Evolutionary conservation across 2,113 vertebrate species (phyloP), one percentile per base, ranked within the genome.

Genomic region (Hiodon alosoides): DNA sequence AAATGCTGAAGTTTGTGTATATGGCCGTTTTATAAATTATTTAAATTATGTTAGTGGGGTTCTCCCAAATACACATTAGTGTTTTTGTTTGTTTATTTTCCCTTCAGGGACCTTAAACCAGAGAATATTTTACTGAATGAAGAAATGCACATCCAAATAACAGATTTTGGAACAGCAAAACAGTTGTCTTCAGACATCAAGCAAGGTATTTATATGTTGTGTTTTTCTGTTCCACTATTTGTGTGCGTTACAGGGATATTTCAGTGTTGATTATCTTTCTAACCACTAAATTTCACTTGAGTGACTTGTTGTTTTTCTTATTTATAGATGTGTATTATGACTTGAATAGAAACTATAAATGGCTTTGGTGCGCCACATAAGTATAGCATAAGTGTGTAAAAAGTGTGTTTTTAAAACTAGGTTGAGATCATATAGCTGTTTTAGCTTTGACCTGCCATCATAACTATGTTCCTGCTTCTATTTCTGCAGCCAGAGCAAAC

Each of bases 131-230:
- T 99, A 83, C 89, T 99, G 87, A 98, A 93, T 77, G 97, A 97
- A 90, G 96, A 99, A 48, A 99, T 99, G 97, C 97, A 99, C 87
- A 95, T 99, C 88, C 97, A 98, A 85, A 98, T 99, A 86, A 99
- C 96, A 85, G 97, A 99, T 87, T 99, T 99, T 57, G 97, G 97
- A 82, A 99, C 97, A 70, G 97, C 97, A 64, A 99, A 99, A 89
- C 93, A 98, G 77, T 86, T 98, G 81, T 94, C 96, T 46, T 95
- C 96, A 71, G 96, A 98, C 75, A 97, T 92, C 84, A 96, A 93
- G 82, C 96, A 98, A 95, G 96, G 97, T 92, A 10, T 46, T 52
- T 48, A 48, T 50, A 51, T 54, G 54, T 31, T 54, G n/a, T 61
- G 14, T 61, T 3, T 4, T 3, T 61, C 57, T 60, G 31, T 8